Evolutionary conservation across 2,888 invertebrate species (phyloP).

Genomic region (Idaea aversata): DNA sequence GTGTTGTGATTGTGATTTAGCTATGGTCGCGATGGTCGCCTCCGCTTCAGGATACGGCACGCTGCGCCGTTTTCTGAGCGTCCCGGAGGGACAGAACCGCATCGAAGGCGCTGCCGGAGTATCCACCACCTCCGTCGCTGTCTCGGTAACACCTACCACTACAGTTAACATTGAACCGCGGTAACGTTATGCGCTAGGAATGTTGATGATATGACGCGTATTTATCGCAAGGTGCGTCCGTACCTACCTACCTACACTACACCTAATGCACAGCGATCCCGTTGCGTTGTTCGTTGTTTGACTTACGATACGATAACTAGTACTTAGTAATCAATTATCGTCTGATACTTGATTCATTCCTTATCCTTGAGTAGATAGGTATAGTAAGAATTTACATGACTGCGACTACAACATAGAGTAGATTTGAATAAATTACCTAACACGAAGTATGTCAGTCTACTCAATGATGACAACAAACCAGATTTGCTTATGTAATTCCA

Average conservation of each 20-base stretch:
- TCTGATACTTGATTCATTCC: conserved; percentile 25
- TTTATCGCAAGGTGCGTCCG: conserved; percentile 46
- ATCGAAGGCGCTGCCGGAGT: conserved; percentile 51
- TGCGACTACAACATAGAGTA: not conserved
- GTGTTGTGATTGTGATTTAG: conserved; percentile 57
- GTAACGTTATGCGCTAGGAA: conserved; percentile 55
- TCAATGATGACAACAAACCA: not conserved
- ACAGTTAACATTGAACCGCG: conserved; percentile 29
- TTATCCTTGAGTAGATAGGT: conserved; percentile 7
- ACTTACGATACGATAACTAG: not conserved
- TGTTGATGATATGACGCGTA: conserved; percentile 50
- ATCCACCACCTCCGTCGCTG: conserved; percentile 68
- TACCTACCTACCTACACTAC: conserved; percentile 7
- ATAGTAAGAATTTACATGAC: not conserved
- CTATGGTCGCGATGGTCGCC: conserved; percentile 77
- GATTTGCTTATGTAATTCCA: not conserved
- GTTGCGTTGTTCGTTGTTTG: not conserved
- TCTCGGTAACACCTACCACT: conserved; percentile 55
- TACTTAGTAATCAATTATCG: conserved; percentile 1
- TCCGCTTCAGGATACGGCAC: conserved; percentile 77
- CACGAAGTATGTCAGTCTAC: conserved; percentile 1
- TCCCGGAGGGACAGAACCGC: conserved; percentile 64
- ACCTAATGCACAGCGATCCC: conserved; percentile 18
- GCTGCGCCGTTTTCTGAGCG: conserved; percentile 74
- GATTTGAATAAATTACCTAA: conserved; percentile 11